Base-by-base conservation (phyloP, 2,888 invertebrate genomes). In the Aleiodes testaceus region DNA sequence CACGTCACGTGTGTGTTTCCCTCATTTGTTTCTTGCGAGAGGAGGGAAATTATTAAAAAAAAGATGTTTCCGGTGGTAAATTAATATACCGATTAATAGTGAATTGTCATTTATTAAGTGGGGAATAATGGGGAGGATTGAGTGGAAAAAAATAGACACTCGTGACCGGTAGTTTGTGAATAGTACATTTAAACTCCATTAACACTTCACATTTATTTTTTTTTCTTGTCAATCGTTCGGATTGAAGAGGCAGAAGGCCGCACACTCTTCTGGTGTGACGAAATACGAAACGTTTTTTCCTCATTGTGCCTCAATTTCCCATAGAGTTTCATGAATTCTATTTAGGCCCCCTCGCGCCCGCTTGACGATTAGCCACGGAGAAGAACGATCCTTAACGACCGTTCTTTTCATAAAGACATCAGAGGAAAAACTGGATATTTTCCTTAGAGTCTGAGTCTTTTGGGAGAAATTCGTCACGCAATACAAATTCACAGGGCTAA, bases 151-250 rank as follows among this genome's bases (percentile, higher is more conserved):
- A 36, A 7, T 36, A 36, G 36, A 36, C 36, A 36, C 53, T 12
- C 20, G n/a, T 53, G 36, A 36, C 26, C 59, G 18, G 36, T 59
- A 59, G 59, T 42, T n/a, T 42, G n/a, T n/a, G 42, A 30, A 22
- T 22, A 59, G 79, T 82, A 81, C 79, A 80, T 83, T 80, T 77
- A 73, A 79, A 76, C 77, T 78, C 83, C 80, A 85, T 85, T 85
- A 83, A 82, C 79, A 79, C 77, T 76, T 82, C 82, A n/a, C n/a
- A 82, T 85, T 85, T 22, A 26, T 26, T 26, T 22, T 22, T n/a
- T 2, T 4, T 11, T 26, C 26, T 26, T 26, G n/a, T 26, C 3
- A 26, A 16, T 14, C 59, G 20, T 59, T 59, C 18, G 42, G 18
- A 59, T 36, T 16, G 5, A 11, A 59, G 59, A 59, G 55, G 55